Evolutionary conservation across 2,797 vertebrate species (phyloP).

Genomic region (Coreius guichenoti): DNA sequence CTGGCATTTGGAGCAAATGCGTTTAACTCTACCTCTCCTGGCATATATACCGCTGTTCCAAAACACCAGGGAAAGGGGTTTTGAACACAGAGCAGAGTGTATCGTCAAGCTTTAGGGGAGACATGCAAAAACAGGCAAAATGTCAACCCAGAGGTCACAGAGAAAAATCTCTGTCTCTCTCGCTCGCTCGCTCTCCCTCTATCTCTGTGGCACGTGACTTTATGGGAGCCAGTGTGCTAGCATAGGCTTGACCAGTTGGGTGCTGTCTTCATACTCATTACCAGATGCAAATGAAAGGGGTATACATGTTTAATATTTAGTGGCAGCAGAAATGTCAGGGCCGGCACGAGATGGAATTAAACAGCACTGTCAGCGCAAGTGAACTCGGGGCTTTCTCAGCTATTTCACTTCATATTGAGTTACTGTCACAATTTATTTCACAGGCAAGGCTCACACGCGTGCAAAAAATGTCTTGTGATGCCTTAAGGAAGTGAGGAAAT

Average conservation of each 20-base stretch:
- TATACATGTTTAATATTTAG: conserved; percentile 86
- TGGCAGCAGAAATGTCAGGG: conserved; percentile 84
- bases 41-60: conserved; percentile 41
- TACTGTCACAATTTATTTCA: conserved; percentile 85
- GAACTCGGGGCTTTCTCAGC: conserved; percentile 81
- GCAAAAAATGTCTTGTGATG: conserved; percentile 79
- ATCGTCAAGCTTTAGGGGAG: conserved; percentile 76
- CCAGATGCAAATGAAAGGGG: conserved; percentile 83
- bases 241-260: conserved; percentile 78
- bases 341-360: conserved; percentile 81
- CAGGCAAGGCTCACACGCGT: conserved; percentile 72
- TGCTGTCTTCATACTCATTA: conserved; percentile 80
- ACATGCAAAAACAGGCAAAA: conserved; percentile 73
- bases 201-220: conserved; percentile 54
- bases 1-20: conserved; percentile 82
- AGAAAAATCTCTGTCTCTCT: conserved; percentile 53
- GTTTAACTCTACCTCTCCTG: conserved; percentile 70
- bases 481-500: conserved; percentile 77
- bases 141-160: conserved; percentile 74
- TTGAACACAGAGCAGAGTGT: conserved; percentile 59
- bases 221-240: conserved; percentile 42
- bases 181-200: conserved; percentile 54
- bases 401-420: conserved; percentile 85
- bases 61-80: conserved; percentile 61
- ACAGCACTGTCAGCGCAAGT: conserved; percentile 84